Evolutionary conservation across 2,113 vertebrate genomes (phyloP).

Genomic region (Callospermophilus lateralis): DNA sequence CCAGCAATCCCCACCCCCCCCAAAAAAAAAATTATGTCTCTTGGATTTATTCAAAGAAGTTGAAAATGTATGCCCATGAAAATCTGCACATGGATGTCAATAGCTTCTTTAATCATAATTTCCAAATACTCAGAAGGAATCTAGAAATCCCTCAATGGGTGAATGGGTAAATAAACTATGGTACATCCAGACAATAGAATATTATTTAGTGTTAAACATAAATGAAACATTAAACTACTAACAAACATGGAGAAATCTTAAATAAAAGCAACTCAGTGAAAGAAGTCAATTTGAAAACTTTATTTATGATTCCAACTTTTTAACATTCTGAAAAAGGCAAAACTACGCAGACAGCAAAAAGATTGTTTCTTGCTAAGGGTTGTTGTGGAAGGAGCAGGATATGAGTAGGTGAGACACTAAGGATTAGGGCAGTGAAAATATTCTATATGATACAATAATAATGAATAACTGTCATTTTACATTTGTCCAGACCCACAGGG

Average conservation of each 20-base stretch:
- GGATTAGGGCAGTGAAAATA: not conserved
- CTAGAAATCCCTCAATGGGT: not conserved
- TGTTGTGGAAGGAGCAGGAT: not conserved
- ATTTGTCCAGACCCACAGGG: not conserved
- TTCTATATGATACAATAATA: not conserved
- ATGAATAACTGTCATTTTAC: not conserved
- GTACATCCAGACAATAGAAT: not conserved
- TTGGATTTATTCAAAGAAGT: not conserved
- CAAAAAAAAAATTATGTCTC: no score
- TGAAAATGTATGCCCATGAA: not conserved
- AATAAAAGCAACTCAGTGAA: not conserved
- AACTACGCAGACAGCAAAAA: not conserved
- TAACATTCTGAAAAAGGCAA: not conserved
- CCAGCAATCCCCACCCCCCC: not conserved
- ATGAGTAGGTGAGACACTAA: not conserved
- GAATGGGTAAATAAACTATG: not conserved
- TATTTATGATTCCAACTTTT: not conserved
- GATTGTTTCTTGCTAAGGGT: not conserved
- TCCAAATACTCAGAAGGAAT: not conserved
- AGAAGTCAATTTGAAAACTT: not conserved
- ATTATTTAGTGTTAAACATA: not conserved
- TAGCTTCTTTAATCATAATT: not conserved
- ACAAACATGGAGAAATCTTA: not conserved
- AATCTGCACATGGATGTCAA: not conserved
- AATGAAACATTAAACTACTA: not conserved